Evolutionary conservation across 2,113 vertebrate species (phyloP).

Genomic region (Ceratotherium simum): DNA sequence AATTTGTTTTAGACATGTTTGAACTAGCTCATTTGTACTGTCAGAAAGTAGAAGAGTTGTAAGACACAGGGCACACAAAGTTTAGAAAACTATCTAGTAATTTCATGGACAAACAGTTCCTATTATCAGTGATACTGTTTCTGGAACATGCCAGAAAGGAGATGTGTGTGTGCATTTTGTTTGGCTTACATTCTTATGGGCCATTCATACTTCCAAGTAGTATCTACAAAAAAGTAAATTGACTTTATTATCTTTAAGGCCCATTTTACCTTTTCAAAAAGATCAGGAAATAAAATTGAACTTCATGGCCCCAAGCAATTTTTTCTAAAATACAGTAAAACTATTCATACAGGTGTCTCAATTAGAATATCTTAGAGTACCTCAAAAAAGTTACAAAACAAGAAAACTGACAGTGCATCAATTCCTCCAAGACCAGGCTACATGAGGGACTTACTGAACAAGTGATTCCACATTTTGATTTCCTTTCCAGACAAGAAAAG

Average conservation of each 20-base stretch:
- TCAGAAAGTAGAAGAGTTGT: not conserved
- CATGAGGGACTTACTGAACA: not conserved
- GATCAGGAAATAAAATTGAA: not conserved
- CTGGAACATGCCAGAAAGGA: not conserved
- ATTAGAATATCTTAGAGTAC: not conserved
- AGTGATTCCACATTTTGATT: not conserved
- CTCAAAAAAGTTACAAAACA: not conserved
- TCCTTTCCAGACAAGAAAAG: conserved; percentile 23
- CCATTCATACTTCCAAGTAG: not conserved
- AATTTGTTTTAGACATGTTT: conserved; percentile 14
- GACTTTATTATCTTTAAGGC: not conserved
- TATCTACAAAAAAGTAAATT: not conserved
- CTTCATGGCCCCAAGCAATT: not conserved
- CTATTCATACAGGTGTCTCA: not conserved
- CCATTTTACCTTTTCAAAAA: conserved; percentile 53
- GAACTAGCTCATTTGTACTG: not conserved
- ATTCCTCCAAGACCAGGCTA: conserved; percentile 3
- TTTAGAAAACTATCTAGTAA: not conserved
- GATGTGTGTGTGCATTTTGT: not conserved
- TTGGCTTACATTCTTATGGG: not conserved
- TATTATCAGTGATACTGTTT: not conserved
- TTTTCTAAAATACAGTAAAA: not conserved
- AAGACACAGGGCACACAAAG: not conserved
- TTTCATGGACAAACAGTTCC: not conserved
- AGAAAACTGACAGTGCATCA: not conserved